phyloP scores from a whole-genome alignment of 1,140 invertebrate species.

The Sesamia nonagrioides region DNA sequence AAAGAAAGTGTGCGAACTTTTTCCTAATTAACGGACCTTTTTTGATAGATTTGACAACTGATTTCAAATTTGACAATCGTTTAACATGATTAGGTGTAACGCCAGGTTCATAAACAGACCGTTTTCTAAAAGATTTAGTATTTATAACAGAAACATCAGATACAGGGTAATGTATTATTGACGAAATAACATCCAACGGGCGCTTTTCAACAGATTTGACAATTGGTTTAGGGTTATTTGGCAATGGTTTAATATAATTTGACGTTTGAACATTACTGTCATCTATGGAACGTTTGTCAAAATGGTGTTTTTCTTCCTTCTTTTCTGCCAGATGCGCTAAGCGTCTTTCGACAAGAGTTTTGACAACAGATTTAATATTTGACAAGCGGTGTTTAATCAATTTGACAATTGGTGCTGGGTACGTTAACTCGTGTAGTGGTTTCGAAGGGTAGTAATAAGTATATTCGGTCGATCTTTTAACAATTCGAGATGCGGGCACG shows the following conservation, averaged over 20 bases:
- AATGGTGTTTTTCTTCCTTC: constrained; percentile 17
- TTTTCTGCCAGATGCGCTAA: constrained; percentile 17
- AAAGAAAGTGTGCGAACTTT: constrained; percentile 26
- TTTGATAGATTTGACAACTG: constrained; percentile 40
- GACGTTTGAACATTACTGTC: not conserved
- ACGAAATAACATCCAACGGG: not conserved
- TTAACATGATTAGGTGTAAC: not conserved
- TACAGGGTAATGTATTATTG: constrained; percentile 4
- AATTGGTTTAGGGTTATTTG: not conserved
- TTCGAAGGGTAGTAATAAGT: constrained; percentile 3
- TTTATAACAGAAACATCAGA: constrained; percentile 34
- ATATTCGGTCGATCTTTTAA: constrained; percentile 14
- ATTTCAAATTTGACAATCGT: not conserved
- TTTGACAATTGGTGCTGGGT: constrained; percentile 22
- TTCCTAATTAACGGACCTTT: not conserved
- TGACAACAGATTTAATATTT: constrained; percentile 30
- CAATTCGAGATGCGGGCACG: not conserved
- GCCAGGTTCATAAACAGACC: not conserved
- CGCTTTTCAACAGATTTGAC: constrained; percentile 32
- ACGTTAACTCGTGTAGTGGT: constrained; percentile 21
- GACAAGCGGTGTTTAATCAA: constrained; percentile 20
- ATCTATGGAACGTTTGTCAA: constrained; percentile 19
- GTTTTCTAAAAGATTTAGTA: constrained; percentile 43
- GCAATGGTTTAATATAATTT: constrained; percentile 3
- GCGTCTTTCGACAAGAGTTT: constrained; percentile 12